Evolutionary conservation across 2,888 invertebrate genomes (phyloP).

Genomic region (Noctua pronuba): DNA sequence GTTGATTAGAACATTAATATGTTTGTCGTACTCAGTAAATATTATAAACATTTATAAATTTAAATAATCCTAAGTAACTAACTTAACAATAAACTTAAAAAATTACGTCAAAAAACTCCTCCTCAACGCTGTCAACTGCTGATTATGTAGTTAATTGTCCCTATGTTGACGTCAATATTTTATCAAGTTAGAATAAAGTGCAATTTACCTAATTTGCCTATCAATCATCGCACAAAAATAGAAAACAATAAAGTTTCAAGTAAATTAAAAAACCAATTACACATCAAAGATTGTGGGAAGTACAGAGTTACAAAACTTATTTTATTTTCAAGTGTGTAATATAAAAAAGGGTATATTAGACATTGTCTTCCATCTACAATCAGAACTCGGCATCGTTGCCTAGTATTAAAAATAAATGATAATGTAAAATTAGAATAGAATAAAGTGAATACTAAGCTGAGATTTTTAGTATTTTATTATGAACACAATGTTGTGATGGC

Average conservation of each 20-base stretch:
- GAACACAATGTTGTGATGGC: too few relatives aligned
- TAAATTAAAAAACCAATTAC: background rate
- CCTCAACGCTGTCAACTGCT: too few relatives aligned
- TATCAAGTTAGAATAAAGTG: background rate
- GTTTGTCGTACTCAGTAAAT: too few relatives aligned
- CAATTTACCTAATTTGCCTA: background rate
- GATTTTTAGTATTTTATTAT: too few relatives aligned
- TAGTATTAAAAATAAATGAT: background rate
- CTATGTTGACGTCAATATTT: background rate
- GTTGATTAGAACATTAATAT: background rate
- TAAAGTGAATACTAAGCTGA: background rate
- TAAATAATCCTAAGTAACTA: too few relatives aligned
- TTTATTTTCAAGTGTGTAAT: background rate
- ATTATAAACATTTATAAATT: too few relatives aligned
- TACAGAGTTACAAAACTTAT: background rate
- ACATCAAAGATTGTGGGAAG: background rate
- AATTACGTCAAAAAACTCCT: too few relatives aligned
- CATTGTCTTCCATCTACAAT: background rate
- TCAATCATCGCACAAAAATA: background rate
- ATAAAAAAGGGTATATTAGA: background rate
- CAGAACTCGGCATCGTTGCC: background rate
- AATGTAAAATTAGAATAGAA: background rate
- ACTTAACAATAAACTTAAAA: too few relatives aligned
- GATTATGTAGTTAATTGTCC: background rate
- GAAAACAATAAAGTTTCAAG: background rate